Conservation (phyloP, 2,113 vertebrate genomes). For the Notiomystis cincta region DNA sequence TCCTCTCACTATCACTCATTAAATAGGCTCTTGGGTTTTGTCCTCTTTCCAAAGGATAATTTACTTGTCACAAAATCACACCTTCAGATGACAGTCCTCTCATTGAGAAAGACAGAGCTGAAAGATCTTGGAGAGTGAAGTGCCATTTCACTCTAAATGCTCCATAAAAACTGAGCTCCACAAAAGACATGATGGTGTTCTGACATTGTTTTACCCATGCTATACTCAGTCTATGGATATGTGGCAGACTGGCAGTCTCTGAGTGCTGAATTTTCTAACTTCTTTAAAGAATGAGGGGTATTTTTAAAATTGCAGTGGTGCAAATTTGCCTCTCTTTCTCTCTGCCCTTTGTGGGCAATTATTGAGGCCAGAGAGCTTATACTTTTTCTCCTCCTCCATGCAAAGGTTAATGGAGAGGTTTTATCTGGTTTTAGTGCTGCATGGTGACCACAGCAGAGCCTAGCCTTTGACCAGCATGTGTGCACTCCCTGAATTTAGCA, state of each 20-base stretch:
- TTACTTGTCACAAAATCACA: background rate
- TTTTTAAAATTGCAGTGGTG: background rate
- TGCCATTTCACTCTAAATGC: background rate
- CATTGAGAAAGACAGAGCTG: background rate
- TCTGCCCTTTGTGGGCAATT: background rate
- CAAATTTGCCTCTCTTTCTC: background rate
- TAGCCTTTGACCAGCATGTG: background rate
- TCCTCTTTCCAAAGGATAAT: background rate
- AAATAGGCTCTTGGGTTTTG: background rate
- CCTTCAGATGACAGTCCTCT: background rate
- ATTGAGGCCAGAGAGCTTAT: background rate
- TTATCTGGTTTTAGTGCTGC: background rate
- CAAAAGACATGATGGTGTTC: background rate
- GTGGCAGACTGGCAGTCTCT: background rate
- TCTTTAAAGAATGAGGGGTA: background rate
- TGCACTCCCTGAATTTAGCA: background rate
- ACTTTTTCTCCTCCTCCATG: rapidly evolving
- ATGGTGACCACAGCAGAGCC: background rate
- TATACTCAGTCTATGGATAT: background rate
- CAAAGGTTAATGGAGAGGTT: background rate
- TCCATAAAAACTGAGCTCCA: background rate
- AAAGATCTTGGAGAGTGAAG: background rate
- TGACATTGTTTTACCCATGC: background rate
- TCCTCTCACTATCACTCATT: background rate
- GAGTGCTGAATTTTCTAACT: background rate